Evolutionary conservation across 2,888 invertebrate species (phyloP).

Genomic region (Coenonympha glycerion): DNA sequence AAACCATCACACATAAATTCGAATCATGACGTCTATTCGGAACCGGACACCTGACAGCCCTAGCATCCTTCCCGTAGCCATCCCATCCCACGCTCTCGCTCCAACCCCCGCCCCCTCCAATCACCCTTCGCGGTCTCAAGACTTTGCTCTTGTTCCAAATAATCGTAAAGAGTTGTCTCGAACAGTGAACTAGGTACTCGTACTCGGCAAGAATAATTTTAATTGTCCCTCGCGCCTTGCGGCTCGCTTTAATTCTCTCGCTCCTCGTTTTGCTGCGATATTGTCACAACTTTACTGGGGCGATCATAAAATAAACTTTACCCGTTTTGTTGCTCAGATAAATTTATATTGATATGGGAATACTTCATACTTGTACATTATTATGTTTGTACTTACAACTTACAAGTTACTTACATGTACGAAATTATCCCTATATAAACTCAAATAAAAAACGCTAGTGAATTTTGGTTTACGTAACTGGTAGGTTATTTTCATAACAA

Average conservation of each 20-base stretch:
- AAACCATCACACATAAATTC: too few species aligned
- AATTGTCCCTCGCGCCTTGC: constrained; percentile 24
- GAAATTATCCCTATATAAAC: too few species aligned
- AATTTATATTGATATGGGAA: constrained; percentile 16
- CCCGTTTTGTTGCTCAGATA: constrained; percentile 10
- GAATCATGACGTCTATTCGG: too few species aligned
- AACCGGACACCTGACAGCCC: too few species aligned
- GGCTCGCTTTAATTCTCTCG: constrained; percentile 11
- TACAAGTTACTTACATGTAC: too few species aligned
- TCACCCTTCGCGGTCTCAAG: constrained; percentile 25
- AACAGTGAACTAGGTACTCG: too few species aligned
- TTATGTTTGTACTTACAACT: too few species aligned
- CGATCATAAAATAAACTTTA: constrained; percentile 19
- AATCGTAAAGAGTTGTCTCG: constrained; percentile 28
- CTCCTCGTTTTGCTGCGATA: not conserved
- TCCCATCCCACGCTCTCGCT: constrained; percentile 1
- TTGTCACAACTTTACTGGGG: constrained; percentile 22
- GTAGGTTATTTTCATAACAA: too few species aligned
- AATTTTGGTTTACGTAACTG: too few species aligned
- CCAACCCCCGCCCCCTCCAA: not conserved
- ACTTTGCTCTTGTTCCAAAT: constrained; percentile 20
- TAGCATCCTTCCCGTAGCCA: too few species aligned
- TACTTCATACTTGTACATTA: not conserved
- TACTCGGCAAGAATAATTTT: constrained; percentile 20
- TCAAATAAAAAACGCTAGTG: too few species aligned